Evolutionary conservation across 2,113 vertebrate species (phyloP).

Genomic region (Trichomycterus rosablanca): DNA sequence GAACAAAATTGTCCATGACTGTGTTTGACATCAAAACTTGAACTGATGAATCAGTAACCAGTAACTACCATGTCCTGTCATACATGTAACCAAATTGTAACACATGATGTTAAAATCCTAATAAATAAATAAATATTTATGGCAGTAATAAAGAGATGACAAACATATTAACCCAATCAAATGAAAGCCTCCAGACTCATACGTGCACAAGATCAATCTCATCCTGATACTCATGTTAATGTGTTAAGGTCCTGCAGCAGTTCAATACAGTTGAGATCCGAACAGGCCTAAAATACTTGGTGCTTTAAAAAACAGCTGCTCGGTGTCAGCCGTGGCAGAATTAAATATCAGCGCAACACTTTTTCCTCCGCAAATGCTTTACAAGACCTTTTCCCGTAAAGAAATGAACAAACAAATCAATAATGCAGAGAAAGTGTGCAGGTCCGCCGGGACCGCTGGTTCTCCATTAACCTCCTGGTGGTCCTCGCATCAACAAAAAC

Average conservation of each 20-base stretch:
- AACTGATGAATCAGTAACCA: too few relatives aligned
- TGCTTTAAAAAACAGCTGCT: slow-evolving; percentile 44
- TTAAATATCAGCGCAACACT: slow-evolving; percentile 37
- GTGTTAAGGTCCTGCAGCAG: neutral
- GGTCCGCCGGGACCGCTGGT: slow-evolving; percentile 32
- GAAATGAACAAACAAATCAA: slow-evolving; percentile 42
- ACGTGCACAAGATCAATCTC: slow-evolving; percentile 6
- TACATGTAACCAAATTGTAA: too few relatives aligned
- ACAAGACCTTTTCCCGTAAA: slow-evolving; percentile 39
- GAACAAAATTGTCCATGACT: too few relatives aligned
- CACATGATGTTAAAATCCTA: too few relatives aligned
- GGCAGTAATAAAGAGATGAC: too few relatives aligned
- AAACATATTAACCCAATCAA: too few relatives aligned
- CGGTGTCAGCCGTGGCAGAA: slow-evolving; percentile 31
- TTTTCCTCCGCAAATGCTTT: slow-evolving; percentile 30
- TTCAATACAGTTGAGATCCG: slow-evolving; percentile 30
- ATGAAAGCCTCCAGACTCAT: neutral
- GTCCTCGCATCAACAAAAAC: slow-evolving; percentile 46
- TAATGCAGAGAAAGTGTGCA: slow-evolving; percentile 35
- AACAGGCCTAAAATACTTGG: slow-evolving; percentile 22
- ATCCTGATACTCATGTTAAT: slow-evolving; percentile 16
- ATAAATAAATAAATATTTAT: too few relatives aligned
- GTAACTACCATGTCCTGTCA: too few relatives aligned
- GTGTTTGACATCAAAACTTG: too few relatives aligned
- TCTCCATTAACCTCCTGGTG: slow-evolving; percentile 43